Evolutionary conservation across 2,888 invertebrate genomes (phyloP).

Genomic region (Bibio marci): DNA sequence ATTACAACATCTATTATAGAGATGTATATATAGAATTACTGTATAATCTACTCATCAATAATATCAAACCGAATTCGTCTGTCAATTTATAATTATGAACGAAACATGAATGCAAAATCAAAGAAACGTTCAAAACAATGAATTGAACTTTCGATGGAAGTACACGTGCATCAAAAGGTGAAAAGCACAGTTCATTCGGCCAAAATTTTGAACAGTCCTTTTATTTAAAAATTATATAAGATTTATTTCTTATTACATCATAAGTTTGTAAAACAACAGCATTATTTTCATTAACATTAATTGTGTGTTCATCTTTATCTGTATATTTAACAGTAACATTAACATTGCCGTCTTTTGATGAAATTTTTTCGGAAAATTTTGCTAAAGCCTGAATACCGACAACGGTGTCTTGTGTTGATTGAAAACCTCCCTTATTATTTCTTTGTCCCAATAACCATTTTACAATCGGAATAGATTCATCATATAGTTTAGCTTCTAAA

Average conservation of each 20-base stretch:
- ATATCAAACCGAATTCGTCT: too few relatives aligned
- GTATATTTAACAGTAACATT: neutral
- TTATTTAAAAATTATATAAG: too few relatives aligned
- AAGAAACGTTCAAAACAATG: too few relatives aligned
- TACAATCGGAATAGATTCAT: constrained; percentile 36
- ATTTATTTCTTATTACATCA: constrained; percentile 32
- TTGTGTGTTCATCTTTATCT: constrained; percentile 14
- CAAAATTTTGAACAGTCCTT: too few relatives aligned
- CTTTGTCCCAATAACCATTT: constrained; percentile 57
- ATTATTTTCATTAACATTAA: constrained; percentile 57
- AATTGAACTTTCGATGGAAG: too few relatives aligned
- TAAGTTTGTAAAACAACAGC: constrained; percentile 66
- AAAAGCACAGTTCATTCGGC: too few relatives aligned
- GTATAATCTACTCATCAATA: too few relatives aligned
- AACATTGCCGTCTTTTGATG: constrained; percentile 17
- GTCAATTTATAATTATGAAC: too few relatives aligned
- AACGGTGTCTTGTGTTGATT: constrained; percentile 62
- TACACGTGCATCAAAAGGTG: too few relatives aligned
- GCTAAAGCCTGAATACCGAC: constrained; percentile 52
- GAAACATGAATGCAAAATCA: too few relatives aligned
- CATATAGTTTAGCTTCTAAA: constrained; percentile 30
- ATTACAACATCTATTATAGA: too few relatives aligned
- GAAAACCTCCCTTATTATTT: constrained; percentile 49
- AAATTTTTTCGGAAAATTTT: constrained; percentile 43
- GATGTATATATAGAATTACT: too few relatives aligned